Conservation (phyloP, 2,888 invertebrate species). For the Apamea anceps region DNA sequence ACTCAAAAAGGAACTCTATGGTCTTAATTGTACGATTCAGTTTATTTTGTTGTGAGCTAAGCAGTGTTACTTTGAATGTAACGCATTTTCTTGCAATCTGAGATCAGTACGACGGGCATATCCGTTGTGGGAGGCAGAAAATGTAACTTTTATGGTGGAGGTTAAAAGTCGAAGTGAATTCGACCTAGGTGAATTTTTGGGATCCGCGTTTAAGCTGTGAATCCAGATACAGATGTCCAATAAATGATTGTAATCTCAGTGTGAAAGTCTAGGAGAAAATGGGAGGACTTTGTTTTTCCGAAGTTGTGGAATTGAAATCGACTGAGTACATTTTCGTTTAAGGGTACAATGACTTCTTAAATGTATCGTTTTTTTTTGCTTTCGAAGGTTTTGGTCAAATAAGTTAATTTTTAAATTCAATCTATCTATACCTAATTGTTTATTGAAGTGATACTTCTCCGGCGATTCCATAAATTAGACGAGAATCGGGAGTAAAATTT, state of each 20-base stretch:
- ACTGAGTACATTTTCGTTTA: conserved; percentile 2
- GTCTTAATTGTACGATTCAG: neutral
- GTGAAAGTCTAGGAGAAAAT: conserved; percentile 9
- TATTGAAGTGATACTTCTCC: neutral
- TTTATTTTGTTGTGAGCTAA: conserved; percentile 28
- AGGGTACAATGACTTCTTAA: neutral
- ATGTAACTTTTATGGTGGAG: conserved; percentile 75
- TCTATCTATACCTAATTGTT: neutral
- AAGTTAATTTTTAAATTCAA: neutral
- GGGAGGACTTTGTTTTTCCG: neutral
- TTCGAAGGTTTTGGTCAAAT: neutral
- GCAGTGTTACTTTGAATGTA: conserved; percentile 71
- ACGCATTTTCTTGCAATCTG: conserved; percentile 79
- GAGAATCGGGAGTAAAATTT: neutral
- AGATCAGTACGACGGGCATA: conserved; percentile 76
- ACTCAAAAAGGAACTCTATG: conserved; percentile 16
- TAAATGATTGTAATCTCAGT: conserved; percentile 44
- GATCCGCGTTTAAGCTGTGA: conserved; percentile 45
- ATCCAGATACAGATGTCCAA: conserved; percentile 28
- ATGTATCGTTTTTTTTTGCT: neutral
- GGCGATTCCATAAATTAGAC: neutral
- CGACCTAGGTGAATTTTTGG: conserved; percentile 62
- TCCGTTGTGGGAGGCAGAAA: conserved; percentile 75
- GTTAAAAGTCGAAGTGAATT: conserved; percentile 71
- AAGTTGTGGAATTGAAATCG: conserved; percentile 14